Conservation (phyloP, 1,140 invertebrate species). For the Drosophila elegans region DNA sequence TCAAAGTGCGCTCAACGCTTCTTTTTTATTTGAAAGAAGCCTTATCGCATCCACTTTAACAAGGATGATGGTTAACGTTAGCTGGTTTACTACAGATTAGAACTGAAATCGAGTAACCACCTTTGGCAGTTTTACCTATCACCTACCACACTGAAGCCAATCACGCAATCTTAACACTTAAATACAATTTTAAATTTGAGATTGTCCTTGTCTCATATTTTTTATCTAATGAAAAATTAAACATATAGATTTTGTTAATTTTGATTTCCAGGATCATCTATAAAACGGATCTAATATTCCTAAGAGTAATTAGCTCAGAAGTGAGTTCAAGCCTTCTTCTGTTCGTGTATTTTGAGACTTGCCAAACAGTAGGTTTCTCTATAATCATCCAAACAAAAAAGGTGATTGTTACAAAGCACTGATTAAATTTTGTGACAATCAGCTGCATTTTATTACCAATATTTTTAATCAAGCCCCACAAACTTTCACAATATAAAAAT, state of each 20-base stretch:
- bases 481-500: slow-evolving; percentile 24
- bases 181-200: background rate
- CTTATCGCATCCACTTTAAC: slow-evolving; percentile 16
- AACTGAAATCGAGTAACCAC: background rate
- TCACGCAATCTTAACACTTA: background rate
- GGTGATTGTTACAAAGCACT: background rate
- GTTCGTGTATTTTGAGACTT: too few species aligned
- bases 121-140: slow-evolving; percentile 5
- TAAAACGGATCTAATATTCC: too few species aligned
- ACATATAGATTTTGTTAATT: background rate
- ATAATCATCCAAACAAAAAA: background rate
- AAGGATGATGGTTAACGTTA: slow-evolving; percentile 30
- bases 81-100: slow-evolving; percentile 14
- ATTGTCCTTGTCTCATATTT: background rate
- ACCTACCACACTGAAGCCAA: background rate
- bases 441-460: background rate
- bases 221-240: too few species aligned
- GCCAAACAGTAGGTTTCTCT: background rate
- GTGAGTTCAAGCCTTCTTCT: too few species aligned
- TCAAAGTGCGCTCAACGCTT: slow-evolving; percentile 23
- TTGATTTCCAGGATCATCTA: background rate
- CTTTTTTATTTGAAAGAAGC: slow-evolving; percentile 12
- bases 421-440: background rate
- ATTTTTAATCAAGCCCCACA: background rate
- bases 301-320: too few species aligned